phyloP scores from a whole-genome alignment of 2,113 vertebrate species.

The Empidonax alnorum region DNA sequence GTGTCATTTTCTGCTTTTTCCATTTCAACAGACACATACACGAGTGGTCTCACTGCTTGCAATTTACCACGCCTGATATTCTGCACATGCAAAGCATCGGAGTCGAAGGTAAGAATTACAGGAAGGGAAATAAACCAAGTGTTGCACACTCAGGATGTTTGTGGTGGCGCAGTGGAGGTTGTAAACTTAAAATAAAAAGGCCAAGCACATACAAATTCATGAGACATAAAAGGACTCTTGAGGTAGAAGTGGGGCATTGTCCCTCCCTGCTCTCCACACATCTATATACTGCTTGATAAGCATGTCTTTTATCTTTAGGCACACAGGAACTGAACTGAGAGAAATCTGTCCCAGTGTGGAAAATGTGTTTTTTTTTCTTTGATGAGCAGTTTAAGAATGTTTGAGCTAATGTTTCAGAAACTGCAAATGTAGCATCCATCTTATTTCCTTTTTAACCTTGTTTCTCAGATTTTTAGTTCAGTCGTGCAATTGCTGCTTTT shows the following conservation, averaged over 20 bases:
- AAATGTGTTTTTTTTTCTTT: not conserved
- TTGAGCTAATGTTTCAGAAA: not conserved
- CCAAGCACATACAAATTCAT: slow-evolving; percentile 2
- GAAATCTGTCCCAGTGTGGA: not conserved
- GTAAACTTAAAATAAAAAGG: slow-evolving; percentile 22
- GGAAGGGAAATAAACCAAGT: not conserved
- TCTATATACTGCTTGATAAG: not conserved
- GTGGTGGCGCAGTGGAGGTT: not conserved
- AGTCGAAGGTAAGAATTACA: not conserved
- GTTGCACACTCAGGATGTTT: not conserved
- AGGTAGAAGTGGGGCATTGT: not conserved
- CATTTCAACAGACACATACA: not conserved
- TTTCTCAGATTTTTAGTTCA: not conserved
- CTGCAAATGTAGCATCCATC: not conserved
- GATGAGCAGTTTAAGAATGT: not conserved
- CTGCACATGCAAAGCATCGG: not conserved
- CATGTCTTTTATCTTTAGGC: not conserved
- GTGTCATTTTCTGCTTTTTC: not conserved
- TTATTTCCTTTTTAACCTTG: not conserved
- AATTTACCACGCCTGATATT: not conserved
- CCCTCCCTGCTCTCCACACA: not conserved
- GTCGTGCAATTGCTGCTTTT: not conserved
- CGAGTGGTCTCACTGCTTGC: not conserved
- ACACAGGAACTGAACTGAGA: not conserved
- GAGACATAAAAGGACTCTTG: slow-evolving; percentile 6